These are phyloP conservation scores for Herminia tarsipennalis DNA, from an alignment of 2,888 invertebrate genomes.

Conservation along the genomic window DNA sequence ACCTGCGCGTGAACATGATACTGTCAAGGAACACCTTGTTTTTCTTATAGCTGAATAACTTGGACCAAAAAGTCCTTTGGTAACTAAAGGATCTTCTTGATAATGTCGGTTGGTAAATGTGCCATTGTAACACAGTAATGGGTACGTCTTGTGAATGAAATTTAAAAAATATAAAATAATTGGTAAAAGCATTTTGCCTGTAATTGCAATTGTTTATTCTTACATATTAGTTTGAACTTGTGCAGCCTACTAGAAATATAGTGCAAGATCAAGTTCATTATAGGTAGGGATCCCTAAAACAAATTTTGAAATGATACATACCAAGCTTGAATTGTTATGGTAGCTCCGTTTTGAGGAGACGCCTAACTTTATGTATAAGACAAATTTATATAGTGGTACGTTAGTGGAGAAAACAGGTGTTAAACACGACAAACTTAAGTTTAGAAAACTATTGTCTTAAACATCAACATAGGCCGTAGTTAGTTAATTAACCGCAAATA, in stretches of 20 bases:
- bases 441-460: too few relatives aligned
- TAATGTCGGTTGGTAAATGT: constrained; percentile 57
- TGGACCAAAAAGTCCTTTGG: constrained; percentile 43
- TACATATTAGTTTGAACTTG: background rate
- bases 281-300: too few relatives aligned
- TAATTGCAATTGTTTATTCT: background rate
- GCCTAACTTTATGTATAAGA: too few relatives aligned
- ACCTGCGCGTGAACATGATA: constrained; percentile 51
- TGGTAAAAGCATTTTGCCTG: constrained; percentile 25
- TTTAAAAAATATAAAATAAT: constrained; percentile 34
- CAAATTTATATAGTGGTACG: too few relatives aligned
- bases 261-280: too few relatives aligned
- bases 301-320: too few relatives aligned
- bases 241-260: constrained; percentile 37
- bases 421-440: too few relatives aligned
- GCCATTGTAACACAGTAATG: constrained; percentile 72
- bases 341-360: too few relatives aligned
- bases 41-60: constrained; percentile 40
- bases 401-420: too few relatives aligned
- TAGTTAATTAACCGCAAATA: too few relatives aligned
- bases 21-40: constrained; percentile 58
- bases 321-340: too few relatives aligned
- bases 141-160: constrained; percentile 31
- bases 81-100: constrained; percentile 66
- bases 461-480: too few relatives aligned